These are phyloP conservation scores for Okapia johnstoni DNA, from an alignment of 2,113 vertebrate species.

Conservation along the genomic window DNA sequence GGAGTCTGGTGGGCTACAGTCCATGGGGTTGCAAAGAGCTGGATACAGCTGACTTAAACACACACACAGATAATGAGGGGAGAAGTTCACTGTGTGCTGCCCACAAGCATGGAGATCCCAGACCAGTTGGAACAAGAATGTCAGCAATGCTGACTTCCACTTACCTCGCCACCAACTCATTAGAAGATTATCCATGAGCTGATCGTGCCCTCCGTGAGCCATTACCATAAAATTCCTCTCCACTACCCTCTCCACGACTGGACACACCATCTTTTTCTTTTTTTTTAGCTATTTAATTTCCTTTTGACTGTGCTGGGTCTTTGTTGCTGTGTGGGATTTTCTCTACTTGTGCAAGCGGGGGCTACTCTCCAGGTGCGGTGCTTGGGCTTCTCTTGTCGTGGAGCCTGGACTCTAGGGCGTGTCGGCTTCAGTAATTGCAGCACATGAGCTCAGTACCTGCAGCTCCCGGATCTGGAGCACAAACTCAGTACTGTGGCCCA, in stretches of 20 bases:
- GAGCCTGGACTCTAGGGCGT: neutral
- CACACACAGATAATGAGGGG: neutral
- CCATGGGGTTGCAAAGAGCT: neutral
- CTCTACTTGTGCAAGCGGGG: neutral
- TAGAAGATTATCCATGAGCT: neutral
- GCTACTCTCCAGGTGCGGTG: neutral
- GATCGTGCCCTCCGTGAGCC: neutral
- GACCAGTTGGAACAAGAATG: neutral
- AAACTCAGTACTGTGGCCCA: neutral
- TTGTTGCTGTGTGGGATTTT: neutral
- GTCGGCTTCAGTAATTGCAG: neutral
- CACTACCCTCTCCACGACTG: neutral
- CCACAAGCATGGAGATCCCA: neutral
- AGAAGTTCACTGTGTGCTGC: neutral
- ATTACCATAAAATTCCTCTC: neutral
- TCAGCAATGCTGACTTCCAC: neutral
- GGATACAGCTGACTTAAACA: neutral
- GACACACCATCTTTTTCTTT: neutral
- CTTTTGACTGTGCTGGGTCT: neutral
- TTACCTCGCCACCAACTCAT: accelerated
- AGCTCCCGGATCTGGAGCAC: neutral
- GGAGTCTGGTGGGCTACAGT: neutral
- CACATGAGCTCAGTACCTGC: neutral
- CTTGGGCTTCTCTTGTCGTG: neutral
- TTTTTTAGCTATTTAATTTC: neutral